Evolutionary conservation across 2,113 vertebrate species (phyloP), one percentile per base, ranked within the genome.

Genomic region (Dicrurus megarhynchus): DNA sequence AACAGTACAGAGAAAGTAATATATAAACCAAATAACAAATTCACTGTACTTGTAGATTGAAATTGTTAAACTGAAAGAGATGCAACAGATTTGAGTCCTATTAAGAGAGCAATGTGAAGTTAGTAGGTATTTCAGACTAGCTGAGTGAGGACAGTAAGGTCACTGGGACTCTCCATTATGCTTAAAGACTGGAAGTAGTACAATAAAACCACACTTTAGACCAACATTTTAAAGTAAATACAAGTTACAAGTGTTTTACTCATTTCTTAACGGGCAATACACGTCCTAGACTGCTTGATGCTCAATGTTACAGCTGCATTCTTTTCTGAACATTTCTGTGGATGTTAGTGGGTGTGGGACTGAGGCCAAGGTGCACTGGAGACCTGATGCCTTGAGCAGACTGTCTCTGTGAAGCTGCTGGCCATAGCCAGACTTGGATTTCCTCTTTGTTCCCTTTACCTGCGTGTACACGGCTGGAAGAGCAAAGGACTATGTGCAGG

Each of bases 401-500:
- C 19, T 17, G 4, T 21, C 7, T 69, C 16, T 32, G 16, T 24
- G 64, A 53, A 55, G 59, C 28, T 50, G 49, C 32, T 42, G 32
- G 10, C 35, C 11, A 18, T 5, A 24, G 23, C 17, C 7, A 9
- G 33, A 6, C 10, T 18, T n/a, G 5, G 20, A 41, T 16, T 55
- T 56, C 10, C 20, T 63, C 16, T 42, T 78, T 14, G 10, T 30
- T 59, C 30, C 3, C 0, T 37, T 63, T 37, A 33, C 30, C 41
- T 8, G 1, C 3, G 0, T 10, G 9, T 13, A 12, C 2, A 1
- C 0, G 1, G 30, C 44, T 56, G 23, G 76, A 70, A 56, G 41
- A 56, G 71, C 2, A 10, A 37, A 75, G 30, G n/a, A 42, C 13
- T 8, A 1, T 1, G 3, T 5, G 16, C 4, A 42, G 33, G 56